These are phyloP conservation scores for Progne subis DNA, from an alignment of 2,113 vertebrate species.

Conservation along the genomic window DNA sequence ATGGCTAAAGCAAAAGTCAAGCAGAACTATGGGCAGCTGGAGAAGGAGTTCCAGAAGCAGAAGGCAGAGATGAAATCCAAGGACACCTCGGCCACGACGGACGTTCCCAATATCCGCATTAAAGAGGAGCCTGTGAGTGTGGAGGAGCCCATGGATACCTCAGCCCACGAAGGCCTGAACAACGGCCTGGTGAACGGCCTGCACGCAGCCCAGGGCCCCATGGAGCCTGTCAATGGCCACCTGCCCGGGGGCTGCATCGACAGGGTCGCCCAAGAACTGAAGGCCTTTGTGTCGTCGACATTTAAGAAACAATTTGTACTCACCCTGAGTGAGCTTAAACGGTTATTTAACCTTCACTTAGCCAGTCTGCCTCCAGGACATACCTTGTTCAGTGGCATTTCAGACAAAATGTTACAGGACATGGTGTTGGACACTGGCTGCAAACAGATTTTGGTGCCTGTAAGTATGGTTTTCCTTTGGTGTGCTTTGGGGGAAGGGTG, in stretches of 20 bases:
- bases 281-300: slow-evolving; percentile 85
- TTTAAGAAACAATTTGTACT: slow-evolving; percentile 94
- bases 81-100: not conserved
- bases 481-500: not conserved
- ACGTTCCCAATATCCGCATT: slow-evolving; percentile 62
- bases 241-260: slow-evolving; percentile 50
- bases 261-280: slow-evolving; percentile 81
- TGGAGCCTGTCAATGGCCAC: slow-evolving; percentile 77
- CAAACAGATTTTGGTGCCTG: slow-evolving; percentile 98
- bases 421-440: slow-evolving; percentile 88
- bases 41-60: slow-evolving; percentile 80
- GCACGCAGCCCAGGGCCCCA: slow-evolving; percentile 53
- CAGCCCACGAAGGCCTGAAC: slow-evolving; percentile 39
- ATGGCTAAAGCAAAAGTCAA: slow-evolving; percentile 82
- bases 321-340: slow-evolving; percentile 94
- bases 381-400: slow-evolving; percentile 86
- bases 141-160: slow-evolving; percentile 88
- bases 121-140: slow-evolving; percentile 81
- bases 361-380: slow-evolving; percentile 90
- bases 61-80: slow-evolving; percentile 57
- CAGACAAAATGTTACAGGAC: slow-evolving; percentile 93
- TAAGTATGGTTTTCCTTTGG: slow-evolving; percentile 76
- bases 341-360: slow-evolving; percentile 93
- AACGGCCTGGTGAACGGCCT: slow-evolving; percentile 84
- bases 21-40: slow-evolving; percentile 80